Conservation (phyloP, 2,797 vertebrate genomes). For the Ciconia nigra region DNA sequence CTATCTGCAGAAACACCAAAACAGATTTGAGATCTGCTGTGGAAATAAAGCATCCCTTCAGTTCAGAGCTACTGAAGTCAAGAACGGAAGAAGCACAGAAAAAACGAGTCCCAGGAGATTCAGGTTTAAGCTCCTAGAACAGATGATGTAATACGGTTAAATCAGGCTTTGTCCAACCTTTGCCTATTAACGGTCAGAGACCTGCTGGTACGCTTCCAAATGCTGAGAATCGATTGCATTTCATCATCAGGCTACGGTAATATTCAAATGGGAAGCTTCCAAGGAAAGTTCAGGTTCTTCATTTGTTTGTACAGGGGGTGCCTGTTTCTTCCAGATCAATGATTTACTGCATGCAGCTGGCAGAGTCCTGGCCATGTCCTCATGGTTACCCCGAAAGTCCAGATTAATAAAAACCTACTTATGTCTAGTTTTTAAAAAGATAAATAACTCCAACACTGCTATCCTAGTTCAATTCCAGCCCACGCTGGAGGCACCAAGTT, state of each 20-base stretch:
- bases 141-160: fast-evolving
- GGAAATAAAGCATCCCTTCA: not conserved
- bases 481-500: not conserved
- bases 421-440: not conserved
- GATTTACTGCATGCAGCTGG: not conserved
- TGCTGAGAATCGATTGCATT: not conserved
- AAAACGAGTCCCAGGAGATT: not conserved
- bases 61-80: not conserved
- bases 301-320: not conserved
- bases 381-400: not conserved
- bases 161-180: not conserved
- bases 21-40: not conserved
- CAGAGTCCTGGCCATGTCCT: not conserved
- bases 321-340: not conserved
- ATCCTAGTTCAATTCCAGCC: not conserved
- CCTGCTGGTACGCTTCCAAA: not conserved
- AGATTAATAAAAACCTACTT: not conserved
- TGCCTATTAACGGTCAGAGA: not conserved
- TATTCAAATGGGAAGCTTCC: not conserved
- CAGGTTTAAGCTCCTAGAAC: not conserved
- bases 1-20: not conserved
- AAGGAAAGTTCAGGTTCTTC: not conserved
- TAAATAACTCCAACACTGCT: not conserved
- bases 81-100: not conserved
- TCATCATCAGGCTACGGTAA: not conserved